Conservation (phyloP, 1,140 invertebrate species). For the Antheraea pernyi region DNA sequence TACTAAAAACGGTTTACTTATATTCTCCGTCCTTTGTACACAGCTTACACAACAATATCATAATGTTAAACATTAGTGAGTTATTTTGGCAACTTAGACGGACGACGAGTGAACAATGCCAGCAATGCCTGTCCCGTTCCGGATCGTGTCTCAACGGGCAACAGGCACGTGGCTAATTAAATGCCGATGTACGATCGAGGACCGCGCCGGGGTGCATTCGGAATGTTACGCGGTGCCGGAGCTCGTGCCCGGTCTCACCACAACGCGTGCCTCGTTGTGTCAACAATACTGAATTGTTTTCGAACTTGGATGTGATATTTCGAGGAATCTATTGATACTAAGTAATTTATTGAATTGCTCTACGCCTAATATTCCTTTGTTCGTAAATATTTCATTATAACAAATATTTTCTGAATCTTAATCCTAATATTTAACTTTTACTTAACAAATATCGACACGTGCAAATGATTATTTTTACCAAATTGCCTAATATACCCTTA, state of each 20-base stretch:
- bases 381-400: no score
- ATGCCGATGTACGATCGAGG: constrained; percentile 60
- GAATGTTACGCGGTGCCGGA: constrained; percentile 55
- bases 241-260: constrained; percentile 45
- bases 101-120: constrained; percentile 45
- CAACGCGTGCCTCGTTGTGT: constrained; percentile 47
- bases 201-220: constrained; percentile 45
- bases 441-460: no score
- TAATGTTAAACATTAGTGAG: constrained; percentile 45
- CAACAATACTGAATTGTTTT: constrained; percentile 59
- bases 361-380: neutral
- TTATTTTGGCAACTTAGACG: constrained; percentile 56
- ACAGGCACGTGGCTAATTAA: constrained; percentile 74
- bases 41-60: constrained; percentile 10
- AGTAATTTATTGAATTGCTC: neutral
- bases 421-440: no score
- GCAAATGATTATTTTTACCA: no score
- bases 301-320: constrained; percentile 40
- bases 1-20: no score
- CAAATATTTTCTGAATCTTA: no score
- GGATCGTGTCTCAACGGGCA: constrained; percentile 48
- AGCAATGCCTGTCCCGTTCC: constrained; percentile 51
- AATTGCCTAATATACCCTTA: no score
- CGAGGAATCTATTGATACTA: constrained; percentile 11
- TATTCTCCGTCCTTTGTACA: no score